Conservation (phyloP, 2,113 vertebrate genomes). For the Balaenoptera acutorostrata region DNA sequence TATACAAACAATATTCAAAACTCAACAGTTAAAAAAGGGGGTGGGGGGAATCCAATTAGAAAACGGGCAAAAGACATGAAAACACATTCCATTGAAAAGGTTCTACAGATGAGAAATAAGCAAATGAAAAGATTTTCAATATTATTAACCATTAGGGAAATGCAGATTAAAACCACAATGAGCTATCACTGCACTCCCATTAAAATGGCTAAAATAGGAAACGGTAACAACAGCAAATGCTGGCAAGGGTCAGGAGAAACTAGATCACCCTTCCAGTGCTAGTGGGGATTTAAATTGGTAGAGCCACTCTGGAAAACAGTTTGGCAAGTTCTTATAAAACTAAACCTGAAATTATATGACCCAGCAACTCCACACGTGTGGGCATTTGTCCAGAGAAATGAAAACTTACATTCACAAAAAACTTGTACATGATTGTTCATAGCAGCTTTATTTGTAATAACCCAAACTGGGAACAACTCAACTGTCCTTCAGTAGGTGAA, state of each 20-base stretch:
- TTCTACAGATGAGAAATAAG: too few species aligned
- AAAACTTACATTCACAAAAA: background rate
- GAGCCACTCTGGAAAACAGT: background rate
- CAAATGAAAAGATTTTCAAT: too few species aligned
- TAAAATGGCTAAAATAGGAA: too few species aligned
- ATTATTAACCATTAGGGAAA: too few species aligned
- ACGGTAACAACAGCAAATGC: too few species aligned
- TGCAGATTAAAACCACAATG: too few species aligned
- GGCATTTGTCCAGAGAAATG: background rate
- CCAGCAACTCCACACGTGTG: background rate
- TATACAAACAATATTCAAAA: too few species aligned
- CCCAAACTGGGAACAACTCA: background rate
- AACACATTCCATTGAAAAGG: too few species aligned
- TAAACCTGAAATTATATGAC: background rate
- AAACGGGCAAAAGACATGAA: too few species aligned
- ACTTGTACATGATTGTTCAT: background rate
- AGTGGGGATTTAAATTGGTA: background rate
- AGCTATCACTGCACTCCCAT: too few species aligned
- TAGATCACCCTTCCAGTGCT: background rate
- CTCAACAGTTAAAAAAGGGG: too few species aligned
- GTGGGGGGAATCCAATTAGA: too few species aligned
- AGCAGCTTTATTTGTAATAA: background rate
- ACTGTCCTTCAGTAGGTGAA: background rate
- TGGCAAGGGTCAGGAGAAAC: background rate
- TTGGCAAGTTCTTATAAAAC: background rate